Evolutionary conservation across 2,888 invertebrate species (phyloP).

Genomic region (Pocota personata): DNA sequence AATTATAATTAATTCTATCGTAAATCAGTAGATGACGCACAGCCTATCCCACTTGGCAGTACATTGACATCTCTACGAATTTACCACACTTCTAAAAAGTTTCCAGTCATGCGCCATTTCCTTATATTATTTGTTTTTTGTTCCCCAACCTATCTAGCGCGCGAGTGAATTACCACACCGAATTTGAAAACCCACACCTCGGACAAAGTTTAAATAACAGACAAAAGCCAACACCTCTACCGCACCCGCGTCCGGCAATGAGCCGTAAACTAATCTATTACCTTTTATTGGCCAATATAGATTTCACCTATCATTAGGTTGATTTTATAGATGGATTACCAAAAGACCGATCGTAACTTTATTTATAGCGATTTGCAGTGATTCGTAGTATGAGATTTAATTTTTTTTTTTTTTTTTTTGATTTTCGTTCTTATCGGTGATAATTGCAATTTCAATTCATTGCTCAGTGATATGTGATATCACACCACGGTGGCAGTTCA

Average conservation of each 20-base stretch:
- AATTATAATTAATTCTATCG: slow-evolving; percentile 1
- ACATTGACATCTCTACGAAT: slow-evolving; percentile 25
- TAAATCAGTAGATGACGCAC: slow-evolving; percentile 1
- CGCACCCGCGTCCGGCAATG: background rate
- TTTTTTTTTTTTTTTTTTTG: background rate
- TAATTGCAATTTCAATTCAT: background rate
- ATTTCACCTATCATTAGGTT: slow-evolving; percentile 5
- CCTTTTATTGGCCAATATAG: slow-evolving; percentile 44
- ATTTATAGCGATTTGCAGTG: slow-evolving; percentile 45
- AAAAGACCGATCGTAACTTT: background rate
- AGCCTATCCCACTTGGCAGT: slow-evolving; percentile 10
- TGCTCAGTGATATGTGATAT: background rate
- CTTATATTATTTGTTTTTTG: slow-evolving; percentile 1
- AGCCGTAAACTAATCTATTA: slow-evolving; percentile 13
- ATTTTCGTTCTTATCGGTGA: slow-evolving; percentile 7
- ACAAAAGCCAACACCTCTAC: background rate
- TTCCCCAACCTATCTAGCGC: slow-evolving; percentile 2
- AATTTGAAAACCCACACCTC: slow-evolving; percentile 28
- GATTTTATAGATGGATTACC: background rate
- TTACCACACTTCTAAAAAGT: background rate
- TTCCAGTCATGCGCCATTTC: slow-evolving; percentile 36
- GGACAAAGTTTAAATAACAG: background rate
- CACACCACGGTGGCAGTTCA: background rate
- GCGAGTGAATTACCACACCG: slow-evolving; percentile 5
- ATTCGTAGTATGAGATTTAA: background rate